phyloP scores from a whole-genome alignment of 1,140 invertebrate species.

The Mactra quadrangularis region DNA sequence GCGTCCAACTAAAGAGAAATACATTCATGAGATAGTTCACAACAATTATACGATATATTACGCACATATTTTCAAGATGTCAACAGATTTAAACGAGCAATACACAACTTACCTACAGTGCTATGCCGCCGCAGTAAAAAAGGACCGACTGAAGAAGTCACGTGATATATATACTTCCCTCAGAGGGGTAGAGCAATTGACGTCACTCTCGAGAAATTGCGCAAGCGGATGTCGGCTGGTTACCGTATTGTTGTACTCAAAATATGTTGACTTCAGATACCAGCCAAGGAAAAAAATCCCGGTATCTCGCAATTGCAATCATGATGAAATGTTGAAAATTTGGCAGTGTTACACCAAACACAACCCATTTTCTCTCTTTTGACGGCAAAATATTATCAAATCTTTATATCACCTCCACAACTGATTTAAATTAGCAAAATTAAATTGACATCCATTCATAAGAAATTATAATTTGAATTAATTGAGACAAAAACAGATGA shows the following conservation, averaged over 20 bases:
- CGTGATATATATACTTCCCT: slow-evolving; percentile 73
- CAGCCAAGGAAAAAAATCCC: too few species aligned
- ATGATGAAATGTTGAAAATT: too few species aligned
- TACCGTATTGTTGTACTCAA: not conserved
- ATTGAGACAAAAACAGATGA: too few species aligned
- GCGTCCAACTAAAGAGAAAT: not conserved
- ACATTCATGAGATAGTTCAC: not conserved
- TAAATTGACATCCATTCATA: too few species aligned
- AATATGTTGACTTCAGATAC: too few species aligned
- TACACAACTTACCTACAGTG: not conserved
- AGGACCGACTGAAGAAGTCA: slow-evolving; percentile 65
- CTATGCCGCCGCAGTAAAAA: slow-evolving; percentile 67
- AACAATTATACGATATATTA: not conserved
- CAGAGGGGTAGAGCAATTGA: slow-evolving; percentile 68
- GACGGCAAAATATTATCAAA: too few species aligned
- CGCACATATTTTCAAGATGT: not conserved
- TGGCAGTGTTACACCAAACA: too few species aligned
- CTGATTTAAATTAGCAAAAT: too few species aligned
- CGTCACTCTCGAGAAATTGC: slow-evolving; percentile 60
- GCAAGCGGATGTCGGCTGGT: slow-evolving; percentile 22
- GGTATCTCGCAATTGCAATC: too few species aligned
- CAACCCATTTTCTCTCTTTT: too few species aligned
- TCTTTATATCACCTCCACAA: too few species aligned
- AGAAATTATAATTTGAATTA: too few species aligned
- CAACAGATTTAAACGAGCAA: not conserved